phyloP scores from a whole-genome alignment of 1,140 invertebrate species.

The Pseudomyrmex cubaensis region DNA sequence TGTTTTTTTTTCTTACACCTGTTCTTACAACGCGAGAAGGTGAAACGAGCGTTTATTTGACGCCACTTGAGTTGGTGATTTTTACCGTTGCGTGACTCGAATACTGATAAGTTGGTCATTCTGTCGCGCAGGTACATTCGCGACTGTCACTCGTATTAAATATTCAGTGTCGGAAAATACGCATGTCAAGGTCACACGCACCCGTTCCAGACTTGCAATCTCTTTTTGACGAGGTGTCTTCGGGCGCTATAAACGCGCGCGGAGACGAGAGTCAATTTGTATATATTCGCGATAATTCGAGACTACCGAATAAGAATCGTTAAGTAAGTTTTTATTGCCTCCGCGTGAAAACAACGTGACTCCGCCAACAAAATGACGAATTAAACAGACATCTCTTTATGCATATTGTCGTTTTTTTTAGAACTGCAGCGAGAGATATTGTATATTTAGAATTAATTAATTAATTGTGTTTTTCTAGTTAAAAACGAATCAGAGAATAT shows the following conservation, averaged over 20 bases:
- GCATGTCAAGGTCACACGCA: conserved; percentile 76
- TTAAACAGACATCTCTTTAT: not conserved
- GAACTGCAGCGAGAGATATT: not conserved
- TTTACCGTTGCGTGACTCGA: conserved; percentile 14
- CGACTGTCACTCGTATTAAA: conserved; percentile 9
- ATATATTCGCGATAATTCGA: not conserved
- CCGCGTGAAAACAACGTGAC: not conserved
- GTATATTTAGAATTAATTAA: conserved; percentile 1
- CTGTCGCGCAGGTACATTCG: not conserved
- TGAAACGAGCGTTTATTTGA: not conserved
- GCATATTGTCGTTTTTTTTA: too few species aligned
- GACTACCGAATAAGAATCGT: not conserved
- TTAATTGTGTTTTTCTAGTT: not conserved
- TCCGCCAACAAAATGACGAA: not conserved
- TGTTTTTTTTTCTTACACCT: not conserved
- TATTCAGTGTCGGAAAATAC: conserved; percentile 78
- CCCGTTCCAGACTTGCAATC: conserved; percentile 26
- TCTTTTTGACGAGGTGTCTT: conserved; percentile 36
- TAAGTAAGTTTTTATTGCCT: conserved; percentile 13
- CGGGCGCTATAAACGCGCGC: not conserved
- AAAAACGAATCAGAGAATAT: not conserved
- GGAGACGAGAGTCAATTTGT: too few species aligned
- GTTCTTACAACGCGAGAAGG: not conserved
- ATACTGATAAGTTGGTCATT: conserved; percentile 15
- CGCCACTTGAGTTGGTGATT: not conserved